Conservation (phyloP, 2,113 vertebrate genomes). For the Hiodon alosoides region DNA sequence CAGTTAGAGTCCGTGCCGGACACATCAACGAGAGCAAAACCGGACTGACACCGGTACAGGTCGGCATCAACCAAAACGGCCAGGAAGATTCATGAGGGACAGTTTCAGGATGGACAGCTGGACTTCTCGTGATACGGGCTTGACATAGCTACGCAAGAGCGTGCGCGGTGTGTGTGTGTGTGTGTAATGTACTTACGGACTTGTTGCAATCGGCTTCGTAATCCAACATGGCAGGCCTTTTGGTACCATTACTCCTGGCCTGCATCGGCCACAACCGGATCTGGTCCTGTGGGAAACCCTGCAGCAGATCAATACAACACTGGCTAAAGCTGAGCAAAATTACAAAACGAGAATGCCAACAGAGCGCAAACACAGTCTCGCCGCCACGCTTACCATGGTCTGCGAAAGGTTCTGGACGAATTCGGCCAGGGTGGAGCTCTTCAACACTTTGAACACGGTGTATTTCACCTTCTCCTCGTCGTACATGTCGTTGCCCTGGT, state of each 20-base stretch:
- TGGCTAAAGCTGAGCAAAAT: neutral
- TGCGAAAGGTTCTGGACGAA: constrained; percentile 98
- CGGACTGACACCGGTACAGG: neutral
- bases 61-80: neutral
- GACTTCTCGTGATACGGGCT: neutral
- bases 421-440: constrained; percentile 91
- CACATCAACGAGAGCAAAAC: neutral
- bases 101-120: neutral
- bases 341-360: neutral
- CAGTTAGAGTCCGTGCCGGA: neutral
- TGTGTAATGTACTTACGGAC: constrained; percentile 71
- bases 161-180: too few relatives aligned
- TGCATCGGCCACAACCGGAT: constrained; percentile 99
- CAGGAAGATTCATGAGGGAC: neutral
- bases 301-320: constrained; percentile 33
- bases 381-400: constrained; percentile 83
- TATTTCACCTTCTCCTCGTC: constrained; percentile 99
- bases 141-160: neutral
- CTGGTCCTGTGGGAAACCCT: constrained; percentile 98
- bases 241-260: constrained; percentile 95
- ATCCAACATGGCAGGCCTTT: constrained; percentile 94
- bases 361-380: neutral
- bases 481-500: constrained; percentile 99
- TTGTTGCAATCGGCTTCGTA: constrained; percentile 96
- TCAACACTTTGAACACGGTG: constrained; percentile 96